Evolutionary conservation across 53 echinoderm and acorn worm genomes (phyloP).

Genomic region (Hippasteria phrygiana): DNA sequence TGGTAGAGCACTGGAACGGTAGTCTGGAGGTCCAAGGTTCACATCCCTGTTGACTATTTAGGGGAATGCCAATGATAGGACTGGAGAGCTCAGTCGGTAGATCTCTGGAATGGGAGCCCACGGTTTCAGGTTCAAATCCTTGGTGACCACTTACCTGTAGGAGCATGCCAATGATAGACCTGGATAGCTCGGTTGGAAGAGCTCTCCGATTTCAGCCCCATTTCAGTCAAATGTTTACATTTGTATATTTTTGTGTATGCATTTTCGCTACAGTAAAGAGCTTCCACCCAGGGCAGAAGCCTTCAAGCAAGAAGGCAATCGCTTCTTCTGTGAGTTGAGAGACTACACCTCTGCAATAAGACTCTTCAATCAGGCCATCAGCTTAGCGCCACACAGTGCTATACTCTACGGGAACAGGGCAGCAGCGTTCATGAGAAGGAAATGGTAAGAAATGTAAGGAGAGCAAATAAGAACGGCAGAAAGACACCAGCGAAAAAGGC

Average conservation of each 20-base stretch:
- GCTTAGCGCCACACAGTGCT: slow-evolving; percentile 83
- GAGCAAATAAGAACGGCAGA: neutral
- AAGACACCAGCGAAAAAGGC: neutral
- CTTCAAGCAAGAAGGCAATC: slow-evolving; percentile 92
- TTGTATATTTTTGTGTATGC: neutral
- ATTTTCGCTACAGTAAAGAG: slow-evolving; percentile 65
- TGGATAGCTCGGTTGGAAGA: too few relatives aligned
- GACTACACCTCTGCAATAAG: slow-evolving; percentile 96
- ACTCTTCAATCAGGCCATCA: slow-evolving; percentile 92
- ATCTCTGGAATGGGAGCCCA: too few relatives aligned
- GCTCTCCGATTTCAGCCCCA: too few relatives aligned
- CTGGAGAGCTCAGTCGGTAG: too few relatives aligned
- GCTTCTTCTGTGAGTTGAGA: slow-evolving; percentile 87
- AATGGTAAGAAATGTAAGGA: slow-evolving; percentile 76
- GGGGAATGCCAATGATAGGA: too few relatives aligned
- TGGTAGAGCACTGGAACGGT: too few relatives aligned
- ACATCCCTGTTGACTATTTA: too few relatives aligned
- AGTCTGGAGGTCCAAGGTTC: too few relatives aligned
- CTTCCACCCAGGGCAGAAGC: slow-evolving; percentile 88
- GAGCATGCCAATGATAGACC: too few relatives aligned
- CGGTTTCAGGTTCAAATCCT: too few relatives aligned
- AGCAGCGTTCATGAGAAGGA: slow-evolving; percentile 93
- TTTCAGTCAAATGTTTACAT: neutral
- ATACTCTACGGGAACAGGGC: slow-evolving; percentile 95
- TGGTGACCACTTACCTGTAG: too few relatives aligned